A percentile compares a stretch with the other conserved stretches of the same genome.
Evolutionary conservation across 2,888 invertebrate genomes (phyloP).

Genomic region (Archips crataeganus): DNA sequence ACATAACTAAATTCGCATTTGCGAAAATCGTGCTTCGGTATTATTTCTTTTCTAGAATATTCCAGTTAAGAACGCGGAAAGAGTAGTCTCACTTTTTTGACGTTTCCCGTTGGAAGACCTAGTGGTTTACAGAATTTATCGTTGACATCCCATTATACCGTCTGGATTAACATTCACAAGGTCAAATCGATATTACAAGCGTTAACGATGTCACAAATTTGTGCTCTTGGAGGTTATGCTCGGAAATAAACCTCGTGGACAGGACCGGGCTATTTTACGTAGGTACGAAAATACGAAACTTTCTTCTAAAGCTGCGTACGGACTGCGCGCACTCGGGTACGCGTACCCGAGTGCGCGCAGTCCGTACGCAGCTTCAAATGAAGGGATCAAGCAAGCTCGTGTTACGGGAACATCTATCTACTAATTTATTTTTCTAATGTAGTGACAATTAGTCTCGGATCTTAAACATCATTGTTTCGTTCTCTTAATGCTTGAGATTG

Average conservation of each 20-base stretch:
- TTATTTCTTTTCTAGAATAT: constrained; percentile 26
- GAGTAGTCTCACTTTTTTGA: constrained; percentile 16
- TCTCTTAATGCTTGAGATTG: constrained; percentile 24
- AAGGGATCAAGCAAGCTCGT: too few relatives aligned
- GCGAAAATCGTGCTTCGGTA: neutral
- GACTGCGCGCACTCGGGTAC: too few relatives aligned
- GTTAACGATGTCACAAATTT: constrained; percentile 56
- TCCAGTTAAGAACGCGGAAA: constrained; percentile 34
- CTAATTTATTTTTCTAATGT: too few relatives aligned
- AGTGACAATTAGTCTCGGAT: neutral
- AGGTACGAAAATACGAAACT: neutral
- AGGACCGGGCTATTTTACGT: constrained; percentile 1
- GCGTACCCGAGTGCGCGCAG: too few relatives aligned
- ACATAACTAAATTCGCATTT: constrained; percentile 34
- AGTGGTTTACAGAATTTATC: constrained; percentile 46
- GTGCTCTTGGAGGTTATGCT: constrained; percentile 44
- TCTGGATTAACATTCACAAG: constrained; percentile 57
- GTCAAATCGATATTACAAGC: constrained; percentile 65
- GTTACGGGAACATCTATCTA: too few relatives aligned
- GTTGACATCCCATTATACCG: constrained; percentile 47
- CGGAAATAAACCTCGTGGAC: constrained; percentile 41
- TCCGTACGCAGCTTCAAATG: too few relatives aligned
- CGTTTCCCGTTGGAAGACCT: constrained; percentile 29
- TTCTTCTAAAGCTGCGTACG: neutral
- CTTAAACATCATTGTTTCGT: neutral